Evolutionary conservation across 2,888 invertebrate species (phyloP).

Genomic region (Apamea sordens): DNA sequence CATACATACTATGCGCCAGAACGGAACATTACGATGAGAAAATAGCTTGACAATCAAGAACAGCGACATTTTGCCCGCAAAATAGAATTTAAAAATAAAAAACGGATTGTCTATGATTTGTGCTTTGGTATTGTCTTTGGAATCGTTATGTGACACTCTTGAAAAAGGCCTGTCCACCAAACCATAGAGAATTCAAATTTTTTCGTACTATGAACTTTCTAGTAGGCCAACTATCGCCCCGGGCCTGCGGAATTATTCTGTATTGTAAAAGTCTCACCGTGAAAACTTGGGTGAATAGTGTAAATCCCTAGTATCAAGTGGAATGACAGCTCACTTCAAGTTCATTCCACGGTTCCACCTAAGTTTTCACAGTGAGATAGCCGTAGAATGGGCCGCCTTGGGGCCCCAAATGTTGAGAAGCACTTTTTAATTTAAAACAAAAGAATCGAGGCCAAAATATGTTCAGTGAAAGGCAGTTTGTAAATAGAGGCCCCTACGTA

Average conservation of each 20-base stretch:
- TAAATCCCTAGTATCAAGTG: no score
- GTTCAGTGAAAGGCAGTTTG: not conserved
- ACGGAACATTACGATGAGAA: conserved; percentile 90
- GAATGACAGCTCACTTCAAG: no score
- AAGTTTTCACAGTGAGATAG: no score
- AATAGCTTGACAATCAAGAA: conserved; percentile 90
- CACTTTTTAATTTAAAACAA: not conserved
- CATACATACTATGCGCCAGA: conserved; percentile 90
- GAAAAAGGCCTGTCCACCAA: conserved; percentile 28
- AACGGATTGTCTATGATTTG: conserved; percentile 73
- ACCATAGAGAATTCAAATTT: conserved; percentile 27
- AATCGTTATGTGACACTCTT: conserved; percentile 25
- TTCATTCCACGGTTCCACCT: no score
- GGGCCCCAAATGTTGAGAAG: not conserved
- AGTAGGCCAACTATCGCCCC: not conserved
- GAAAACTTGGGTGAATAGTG: no score
- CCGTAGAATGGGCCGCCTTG: not conserved
- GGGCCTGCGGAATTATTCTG: not conserved
- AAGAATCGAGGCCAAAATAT: not conserved
- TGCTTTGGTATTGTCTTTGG: conserved; percentile 74
- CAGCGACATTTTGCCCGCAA: conserved; percentile 89
- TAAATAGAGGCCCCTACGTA: not conserved
- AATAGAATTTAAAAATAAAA: conserved; percentile 85
- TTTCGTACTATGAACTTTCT: not conserved
- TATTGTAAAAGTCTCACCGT: no score